Percentiles rank a stretch among this genome's conserved stretches.
Evolutionary conservation across 2,113 vertebrate species (phyloP).

Genomic region (Hylia prasina): DNA sequence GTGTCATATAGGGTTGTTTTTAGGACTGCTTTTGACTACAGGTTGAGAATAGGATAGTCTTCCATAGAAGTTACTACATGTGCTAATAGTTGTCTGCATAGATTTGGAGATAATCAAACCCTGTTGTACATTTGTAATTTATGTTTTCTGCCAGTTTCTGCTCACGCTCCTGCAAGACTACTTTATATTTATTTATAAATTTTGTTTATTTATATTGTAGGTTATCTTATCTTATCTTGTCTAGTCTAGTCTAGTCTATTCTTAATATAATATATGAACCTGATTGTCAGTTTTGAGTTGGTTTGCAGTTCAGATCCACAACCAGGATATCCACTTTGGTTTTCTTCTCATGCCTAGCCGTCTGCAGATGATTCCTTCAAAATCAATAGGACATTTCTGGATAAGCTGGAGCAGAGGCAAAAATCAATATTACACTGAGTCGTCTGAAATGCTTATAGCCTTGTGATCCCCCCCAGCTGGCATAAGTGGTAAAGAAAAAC

Average conservation of each 20-base stretch:
- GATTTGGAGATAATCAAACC: not conserved
- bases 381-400: constrained; percentile 45
- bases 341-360: constrained; percentile 1
- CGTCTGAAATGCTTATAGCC: not conserved
- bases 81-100: not conserved
- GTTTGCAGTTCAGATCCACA: not conserved
- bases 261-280: not conserved
- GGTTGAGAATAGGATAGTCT: not conserved
- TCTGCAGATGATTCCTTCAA: constrained; percentile 8
- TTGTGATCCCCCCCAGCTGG: not conserved
- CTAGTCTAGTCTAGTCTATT: too few species aligned
- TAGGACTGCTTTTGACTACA: not conserved
- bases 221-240: too few species aligned
- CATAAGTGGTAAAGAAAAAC: not conserved
- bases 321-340: not conserved
- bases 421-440: constrained; percentile 11
- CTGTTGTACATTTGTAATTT: not conserved
- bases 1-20: not conserved
- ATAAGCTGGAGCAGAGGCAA: constrained; percentile 1
- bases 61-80: not conserved
- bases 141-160: not conserved
- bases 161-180: not conserved
- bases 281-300: not conserved
- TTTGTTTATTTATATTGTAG: not conserved
- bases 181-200: not conserved